Evolutionary conservation across 2,797 vertebrate species (phyloP).

Genomic region (Poecilia gillii): DNA sequence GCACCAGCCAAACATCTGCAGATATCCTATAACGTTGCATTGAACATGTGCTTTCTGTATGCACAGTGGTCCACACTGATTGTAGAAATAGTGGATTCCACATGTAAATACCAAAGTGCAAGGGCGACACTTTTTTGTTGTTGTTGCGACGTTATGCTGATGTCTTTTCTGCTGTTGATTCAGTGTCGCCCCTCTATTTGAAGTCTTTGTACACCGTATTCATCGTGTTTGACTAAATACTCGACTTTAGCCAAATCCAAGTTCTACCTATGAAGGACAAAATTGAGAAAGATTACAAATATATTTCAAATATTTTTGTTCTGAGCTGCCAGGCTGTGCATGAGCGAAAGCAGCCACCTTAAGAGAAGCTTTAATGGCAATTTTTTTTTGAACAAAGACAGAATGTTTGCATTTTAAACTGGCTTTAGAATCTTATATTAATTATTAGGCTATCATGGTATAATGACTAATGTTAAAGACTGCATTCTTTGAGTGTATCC

Average conservation of each 20-base stretch:
- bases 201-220: not conserved
- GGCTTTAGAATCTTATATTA: not conserved
- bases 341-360: not conserved
- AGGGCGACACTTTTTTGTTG: constrained; percentile 8
- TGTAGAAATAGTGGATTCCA: constrained; percentile 30
- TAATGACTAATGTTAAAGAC: not conserved
- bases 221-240: not conserved
- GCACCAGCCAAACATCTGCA: constrained; percentile 68
- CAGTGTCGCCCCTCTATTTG: constrained; percentile 10
- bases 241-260: not conserved
- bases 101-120: constrained; percentile 37
- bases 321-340: not conserved
- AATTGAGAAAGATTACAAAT: not conserved
- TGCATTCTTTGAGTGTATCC: not conserved
- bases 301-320: not conserved
- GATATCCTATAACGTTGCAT: constrained; percentile 42
- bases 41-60: constrained; percentile 34
- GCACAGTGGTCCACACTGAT: constrained; percentile 14
- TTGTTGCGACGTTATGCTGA: constrained; percentile 31
- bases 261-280: not conserved
- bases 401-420: not conserved
- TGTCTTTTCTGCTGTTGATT: constrained; percentile 31
- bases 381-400: not conserved
- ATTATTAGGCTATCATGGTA: not conserved
- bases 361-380: not conserved